Percentiles rank a stretch among this genome's conserved stretches.
phyloP scores from a whole-genome alignment of 2,113 vertebrate species.

The Mesitornis unicolor region DNA sequence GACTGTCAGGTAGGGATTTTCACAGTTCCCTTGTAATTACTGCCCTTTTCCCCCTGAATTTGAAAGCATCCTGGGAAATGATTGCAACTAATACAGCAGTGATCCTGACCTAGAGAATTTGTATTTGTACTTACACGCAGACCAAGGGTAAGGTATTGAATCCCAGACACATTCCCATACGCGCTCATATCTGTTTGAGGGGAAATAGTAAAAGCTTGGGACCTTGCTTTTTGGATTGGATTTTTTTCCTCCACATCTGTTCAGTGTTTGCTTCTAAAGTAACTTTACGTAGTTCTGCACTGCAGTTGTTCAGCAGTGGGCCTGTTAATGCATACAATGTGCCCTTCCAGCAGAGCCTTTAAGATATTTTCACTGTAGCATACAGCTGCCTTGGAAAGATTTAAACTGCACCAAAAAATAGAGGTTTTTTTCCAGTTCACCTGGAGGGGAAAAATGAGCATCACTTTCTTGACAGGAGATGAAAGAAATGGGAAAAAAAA shows the following conservation, averaged over 20 bases:
- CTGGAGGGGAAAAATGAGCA: not conserved
- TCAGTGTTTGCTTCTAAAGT: not conserved
- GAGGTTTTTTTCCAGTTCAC: slow-evolving; percentile 18
- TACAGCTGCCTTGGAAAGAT: not conserved
- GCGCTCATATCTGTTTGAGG: not conserved
- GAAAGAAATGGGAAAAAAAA: slow-evolving; percentile 1
- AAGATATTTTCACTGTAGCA: not conserved
- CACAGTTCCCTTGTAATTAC: not conserved
- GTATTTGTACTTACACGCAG: not conserved
- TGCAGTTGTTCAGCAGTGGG: not conserved
- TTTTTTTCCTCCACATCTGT: not conserved
- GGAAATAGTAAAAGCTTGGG: not conserved
- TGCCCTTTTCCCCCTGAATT: not conserved
- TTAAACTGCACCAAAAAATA: not conserved
- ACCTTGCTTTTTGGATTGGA: not conserved
- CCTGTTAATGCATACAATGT: not conserved
- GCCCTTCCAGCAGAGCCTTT: not conserved
- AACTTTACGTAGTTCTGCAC: not conserved
- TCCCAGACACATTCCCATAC: not conserved
- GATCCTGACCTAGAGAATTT: not conserved
- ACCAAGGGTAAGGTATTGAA: not conserved
- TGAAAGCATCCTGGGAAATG: not conserved
- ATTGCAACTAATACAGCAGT: not conserved
- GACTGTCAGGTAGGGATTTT: not conserved
- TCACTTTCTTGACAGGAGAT: slow-evolving; percentile 20